phyloP scores from a whole-genome alignment of 1,140 invertebrate species.

The Epicauta chinensis region DNA sequence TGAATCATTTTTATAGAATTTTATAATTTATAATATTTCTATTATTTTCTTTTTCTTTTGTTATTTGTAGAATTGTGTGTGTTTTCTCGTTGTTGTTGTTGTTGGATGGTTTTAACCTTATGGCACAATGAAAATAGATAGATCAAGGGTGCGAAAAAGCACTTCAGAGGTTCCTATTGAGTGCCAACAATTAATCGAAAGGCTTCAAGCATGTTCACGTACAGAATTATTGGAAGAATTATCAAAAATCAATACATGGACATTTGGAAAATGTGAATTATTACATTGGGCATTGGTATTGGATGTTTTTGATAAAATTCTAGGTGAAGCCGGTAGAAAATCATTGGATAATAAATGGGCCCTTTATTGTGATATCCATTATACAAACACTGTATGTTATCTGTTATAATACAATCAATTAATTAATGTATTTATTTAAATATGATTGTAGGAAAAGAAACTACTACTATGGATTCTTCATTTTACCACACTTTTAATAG shows the following conservation, averaged over 20 bases:
- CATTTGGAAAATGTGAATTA: slow-evolving; percentile 85
- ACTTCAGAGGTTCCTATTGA: slow-evolving; percentile 83
- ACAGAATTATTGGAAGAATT: slow-evolving; percentile 67
- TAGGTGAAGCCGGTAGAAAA: slow-evolving; percentile 66
- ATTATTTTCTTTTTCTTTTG: background rate
- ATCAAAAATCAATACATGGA: slow-evolving; percentile 75
- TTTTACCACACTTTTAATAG: slow-evolving; percentile 81
- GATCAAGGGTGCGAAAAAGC: slow-evolving; percentile 79
- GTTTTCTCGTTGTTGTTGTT: slow-evolving; percentile 1
- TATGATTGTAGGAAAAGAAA: slow-evolving; percentile 59
- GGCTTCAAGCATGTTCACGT: slow-evolving; percentile 63
- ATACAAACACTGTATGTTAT: slow-evolving; percentile 35
- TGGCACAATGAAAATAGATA: slow-evolving; percentile 76
- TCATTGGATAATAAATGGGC: slow-evolving; percentile 66
- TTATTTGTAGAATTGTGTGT: background rate
- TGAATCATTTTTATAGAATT: background rate
- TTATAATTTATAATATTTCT: background rate
- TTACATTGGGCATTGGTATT: slow-evolving; percentile 87
- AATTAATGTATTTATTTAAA: slow-evolving; percentile 1
- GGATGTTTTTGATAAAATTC: slow-evolving; percentile 75
- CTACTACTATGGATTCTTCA: slow-evolving; percentile 72
- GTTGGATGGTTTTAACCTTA: slow-evolving; percentile 10
- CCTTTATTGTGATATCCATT: slow-evolving; percentile 69
- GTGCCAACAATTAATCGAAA: slow-evolving; percentile 75
- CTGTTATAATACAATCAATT: background rate